phyloP scores from a whole-genome alignment of 2,113 vertebrate species.

The Gavia stellata region DNA sequence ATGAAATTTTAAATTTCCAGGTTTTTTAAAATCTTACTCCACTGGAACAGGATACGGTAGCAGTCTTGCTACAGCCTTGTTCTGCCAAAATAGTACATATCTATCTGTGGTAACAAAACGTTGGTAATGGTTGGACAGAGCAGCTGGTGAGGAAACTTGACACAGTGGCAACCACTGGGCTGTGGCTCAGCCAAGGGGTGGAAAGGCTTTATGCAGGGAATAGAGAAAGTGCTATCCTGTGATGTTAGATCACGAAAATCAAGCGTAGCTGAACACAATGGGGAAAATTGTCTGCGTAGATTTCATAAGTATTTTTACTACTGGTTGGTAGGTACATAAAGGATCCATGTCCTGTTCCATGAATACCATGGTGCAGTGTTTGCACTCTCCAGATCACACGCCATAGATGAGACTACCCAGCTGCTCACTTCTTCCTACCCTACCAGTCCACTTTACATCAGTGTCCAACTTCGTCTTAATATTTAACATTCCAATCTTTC shows the following conservation, averaged over 20 bases:
- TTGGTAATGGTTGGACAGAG: neutral
- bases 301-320: neutral
- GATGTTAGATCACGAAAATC: neutral
- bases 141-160: neutral
- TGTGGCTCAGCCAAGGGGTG: neutral
- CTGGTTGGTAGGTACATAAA: neutral
- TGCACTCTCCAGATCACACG: rapidly evolving
- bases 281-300: neutral
- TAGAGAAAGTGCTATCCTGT: neutral
- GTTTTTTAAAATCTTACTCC: neutral
- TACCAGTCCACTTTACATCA: neutral
- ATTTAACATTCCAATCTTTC: neutral
- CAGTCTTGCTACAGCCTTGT: neutral
- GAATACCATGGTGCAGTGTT: neutral
- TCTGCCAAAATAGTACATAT: neutral
- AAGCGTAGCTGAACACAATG: neutral
- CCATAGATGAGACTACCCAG: neutral
- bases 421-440: neutral
- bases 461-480: neutral
- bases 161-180: neutral
- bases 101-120: neutral
- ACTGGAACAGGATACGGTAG: neutral
- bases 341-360: neutral
- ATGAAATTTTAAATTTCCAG: neutral
- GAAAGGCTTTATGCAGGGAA: neutral